Conservation (phyloP, 2,888 invertebrate species). For the Halictus quadricinctus region DNA sequence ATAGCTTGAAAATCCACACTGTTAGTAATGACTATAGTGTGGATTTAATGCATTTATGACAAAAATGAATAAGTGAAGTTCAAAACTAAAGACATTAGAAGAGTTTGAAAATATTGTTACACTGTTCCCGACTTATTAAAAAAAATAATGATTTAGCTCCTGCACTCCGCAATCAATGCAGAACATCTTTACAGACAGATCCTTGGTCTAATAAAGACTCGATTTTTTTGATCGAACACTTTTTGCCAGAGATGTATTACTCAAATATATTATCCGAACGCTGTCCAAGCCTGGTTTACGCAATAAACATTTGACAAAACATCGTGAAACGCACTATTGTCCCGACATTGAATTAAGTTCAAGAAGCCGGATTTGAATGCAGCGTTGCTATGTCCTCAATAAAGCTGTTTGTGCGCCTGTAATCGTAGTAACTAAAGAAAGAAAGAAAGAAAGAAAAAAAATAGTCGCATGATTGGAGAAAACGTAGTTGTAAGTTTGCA, state of each 20-base stretch:
- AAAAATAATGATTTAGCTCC: too few species aligned
- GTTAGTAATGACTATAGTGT: too few species aligned
- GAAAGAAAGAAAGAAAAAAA: background rate
- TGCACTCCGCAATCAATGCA: too few species aligned
- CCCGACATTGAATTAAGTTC: background rate
- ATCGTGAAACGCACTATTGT: constrained; percentile 9
- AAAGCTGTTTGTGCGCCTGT: constrained; percentile 20
- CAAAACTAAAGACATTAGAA: too few species aligned
- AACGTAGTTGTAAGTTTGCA: background rate
- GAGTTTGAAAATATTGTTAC: too few species aligned
- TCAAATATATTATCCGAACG: background rate
- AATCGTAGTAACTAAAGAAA: background rate
- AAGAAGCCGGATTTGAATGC: constrained; percentile 5
- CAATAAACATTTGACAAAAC: constrained; percentile 7
- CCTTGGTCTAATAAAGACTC: background rate
- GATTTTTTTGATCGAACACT: background rate
- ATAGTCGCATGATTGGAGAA: background rate
- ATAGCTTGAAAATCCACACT: too few species aligned
- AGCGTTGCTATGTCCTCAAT: background rate
- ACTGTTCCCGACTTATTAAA: too few species aligned
- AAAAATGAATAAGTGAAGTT: too few species aligned
- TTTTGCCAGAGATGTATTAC: background rate
- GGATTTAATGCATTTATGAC: too few species aligned
- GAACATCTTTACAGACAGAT: too few species aligned
- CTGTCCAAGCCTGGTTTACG: background rate